These are phyloP conservation scores for Parasteatoda lunata DNA, from an alignment of 2,888 invertebrate genomes.

Conservation along the genomic window DNA sequence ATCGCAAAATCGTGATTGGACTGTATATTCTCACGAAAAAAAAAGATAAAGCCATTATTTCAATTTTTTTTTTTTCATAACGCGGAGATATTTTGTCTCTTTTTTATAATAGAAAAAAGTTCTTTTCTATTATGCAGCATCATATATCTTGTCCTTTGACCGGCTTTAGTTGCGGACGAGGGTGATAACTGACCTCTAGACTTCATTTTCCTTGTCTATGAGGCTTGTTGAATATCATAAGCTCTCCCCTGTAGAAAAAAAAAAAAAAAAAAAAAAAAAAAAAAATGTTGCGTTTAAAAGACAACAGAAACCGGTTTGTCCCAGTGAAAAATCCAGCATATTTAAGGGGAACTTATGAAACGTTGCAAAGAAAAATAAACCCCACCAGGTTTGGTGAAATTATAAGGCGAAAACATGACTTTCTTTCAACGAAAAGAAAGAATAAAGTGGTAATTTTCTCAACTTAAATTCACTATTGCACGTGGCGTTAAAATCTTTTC, in stretches of 20 bases:
- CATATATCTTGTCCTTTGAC: background rate
- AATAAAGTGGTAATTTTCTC: background rate
- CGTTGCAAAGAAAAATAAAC: background rate
- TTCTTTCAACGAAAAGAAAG: background rate
- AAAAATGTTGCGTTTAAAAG: background rate
- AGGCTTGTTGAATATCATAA: background rate
- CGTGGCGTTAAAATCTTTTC: background rate
- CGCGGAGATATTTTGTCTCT: no score
- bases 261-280: background rate
- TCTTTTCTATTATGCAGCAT: background rate
- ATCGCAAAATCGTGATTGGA: no score
- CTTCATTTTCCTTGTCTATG: background rate
- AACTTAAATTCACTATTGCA: background rate
- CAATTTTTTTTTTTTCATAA: no score
- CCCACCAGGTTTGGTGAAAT: background rate
- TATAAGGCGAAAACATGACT: background rate
- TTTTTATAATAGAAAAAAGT: background rate
- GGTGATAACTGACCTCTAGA: background rate
- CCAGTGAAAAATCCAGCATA: background rate
- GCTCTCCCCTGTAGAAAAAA: background rate
- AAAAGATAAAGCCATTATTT: no score
- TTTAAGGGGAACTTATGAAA: background rate
- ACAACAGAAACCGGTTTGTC: background rate
- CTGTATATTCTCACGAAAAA: no score
- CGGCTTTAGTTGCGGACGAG: background rate